These are phyloP conservation scores for Meiosimyza platycephala DNA, from an alignment of 2,888 invertebrate genomes.

Conservation along the genomic window DNA sequence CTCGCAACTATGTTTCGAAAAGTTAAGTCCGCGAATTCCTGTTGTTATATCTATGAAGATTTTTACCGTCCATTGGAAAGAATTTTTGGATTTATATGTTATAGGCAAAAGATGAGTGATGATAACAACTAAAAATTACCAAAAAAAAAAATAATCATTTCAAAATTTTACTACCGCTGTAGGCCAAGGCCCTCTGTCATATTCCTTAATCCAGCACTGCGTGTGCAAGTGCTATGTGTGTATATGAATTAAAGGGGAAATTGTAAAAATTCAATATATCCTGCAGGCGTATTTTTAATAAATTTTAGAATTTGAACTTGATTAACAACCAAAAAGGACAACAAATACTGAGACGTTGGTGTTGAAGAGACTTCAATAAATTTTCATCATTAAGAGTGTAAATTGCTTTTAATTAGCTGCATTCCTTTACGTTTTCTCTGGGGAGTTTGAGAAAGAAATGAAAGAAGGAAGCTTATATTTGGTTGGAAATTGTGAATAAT, in stretches of 20 bases:
- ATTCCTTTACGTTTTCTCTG: slow-evolving; percentile 3
- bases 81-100: too few species aligned
- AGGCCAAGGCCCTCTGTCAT: not conserved
- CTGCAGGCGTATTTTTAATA: slow-evolving; percentile 18
- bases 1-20: too few species aligned
- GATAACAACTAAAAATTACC: too few species aligned
- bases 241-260: not conserved
- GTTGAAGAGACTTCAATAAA: slow-evolving; percentile 10
- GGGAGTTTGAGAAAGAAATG: not conserved
- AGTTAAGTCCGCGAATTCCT: too few species aligned
- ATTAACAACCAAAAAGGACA: too few species aligned
- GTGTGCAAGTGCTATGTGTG: not conserved
- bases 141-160: too few species aligned
- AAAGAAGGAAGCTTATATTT: not conserved
- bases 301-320: not conserved
- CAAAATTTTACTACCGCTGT: not conserved
- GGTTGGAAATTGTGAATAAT: not conserved
- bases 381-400: slow-evolving; percentile 17
- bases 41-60: too few species aligned
- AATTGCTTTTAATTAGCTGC: slow-evolving; percentile 31
- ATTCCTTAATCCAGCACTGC: not conserved
- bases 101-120: too few species aligned
- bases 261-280: slow-evolving; percentile 6
- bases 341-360: not conserved
- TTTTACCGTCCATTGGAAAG: too few species aligned